Evolutionary conservation across 2,113 vertebrate species (phyloP).

Genomic region (Clarias gariepinus): DNA sequence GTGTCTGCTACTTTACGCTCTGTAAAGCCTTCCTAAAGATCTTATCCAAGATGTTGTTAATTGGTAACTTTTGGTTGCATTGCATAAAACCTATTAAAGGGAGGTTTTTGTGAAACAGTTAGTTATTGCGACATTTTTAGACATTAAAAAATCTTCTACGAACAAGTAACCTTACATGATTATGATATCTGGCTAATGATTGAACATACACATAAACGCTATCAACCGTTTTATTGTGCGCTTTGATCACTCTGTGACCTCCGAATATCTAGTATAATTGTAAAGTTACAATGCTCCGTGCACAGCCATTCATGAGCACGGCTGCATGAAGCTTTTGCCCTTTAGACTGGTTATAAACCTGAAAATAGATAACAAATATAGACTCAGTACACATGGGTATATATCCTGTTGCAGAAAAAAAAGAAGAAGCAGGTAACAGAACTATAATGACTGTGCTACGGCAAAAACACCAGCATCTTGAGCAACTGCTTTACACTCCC

Average conservation of each 20-base stretch:
- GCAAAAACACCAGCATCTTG: neutral
- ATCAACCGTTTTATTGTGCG: neutral
- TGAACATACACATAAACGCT: neutral
- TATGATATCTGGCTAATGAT: neutral
- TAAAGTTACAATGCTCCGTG: neutral
- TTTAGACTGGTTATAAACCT: neutral
- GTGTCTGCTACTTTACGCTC: too few species aligned
- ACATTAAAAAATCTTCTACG: neutral
- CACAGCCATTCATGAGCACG: neutral
- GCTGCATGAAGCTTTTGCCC: neutral
- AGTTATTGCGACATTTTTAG: neutral
- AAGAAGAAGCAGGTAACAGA: neutral
- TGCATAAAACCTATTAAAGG: neutral
- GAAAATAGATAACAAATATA: neutral
- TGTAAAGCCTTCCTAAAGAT: too few species aligned
- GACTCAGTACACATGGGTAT: neutral
- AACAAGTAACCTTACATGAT: neutral
- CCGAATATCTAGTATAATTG: neutral
- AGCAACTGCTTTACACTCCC: neutral
- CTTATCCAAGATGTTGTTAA: too few species aligned
- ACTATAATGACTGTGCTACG: neutral
- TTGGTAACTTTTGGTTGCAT: neutral
- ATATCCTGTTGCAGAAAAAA: neutral
- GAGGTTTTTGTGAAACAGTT: neutral
- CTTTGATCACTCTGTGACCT: neutral